A percentile compares a stretch with the other conserved stretches of the same genome.
Evolutionary conservation across 2,888 invertebrate species (phyloP).

Genomic region (Cerastoderma edule): DNA sequence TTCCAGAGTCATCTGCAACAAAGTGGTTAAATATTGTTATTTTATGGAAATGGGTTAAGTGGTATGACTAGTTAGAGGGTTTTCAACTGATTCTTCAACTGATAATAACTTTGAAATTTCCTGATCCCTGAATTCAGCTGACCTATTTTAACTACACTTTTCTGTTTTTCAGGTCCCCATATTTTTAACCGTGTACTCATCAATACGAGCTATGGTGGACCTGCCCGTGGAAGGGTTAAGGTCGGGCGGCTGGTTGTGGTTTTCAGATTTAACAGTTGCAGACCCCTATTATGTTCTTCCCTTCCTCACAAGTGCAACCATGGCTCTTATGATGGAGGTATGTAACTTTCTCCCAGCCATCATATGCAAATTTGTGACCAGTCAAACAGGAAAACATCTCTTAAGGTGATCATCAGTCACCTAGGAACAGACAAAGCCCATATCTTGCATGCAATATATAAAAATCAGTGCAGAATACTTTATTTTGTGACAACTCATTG

Average conservation of each 20-base stretch:
- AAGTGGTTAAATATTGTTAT: no score
- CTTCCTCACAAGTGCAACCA: slow-evolving; percentile 91
- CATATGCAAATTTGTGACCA: no score
- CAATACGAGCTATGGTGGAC: slow-evolving; percentile 93
- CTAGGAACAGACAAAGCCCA: neutral
- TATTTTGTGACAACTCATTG: no score
- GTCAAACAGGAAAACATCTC: no score
- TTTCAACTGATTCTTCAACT: no score
- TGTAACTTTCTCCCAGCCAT: slow-evolving; percentile 21
- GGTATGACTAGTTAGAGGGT: no score
- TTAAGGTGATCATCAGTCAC: neutral
- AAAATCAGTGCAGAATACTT: no score
- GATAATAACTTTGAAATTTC: no score
- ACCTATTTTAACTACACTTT: no score
- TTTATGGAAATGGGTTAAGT: neutral
- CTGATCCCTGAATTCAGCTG: no score
- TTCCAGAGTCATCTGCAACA: no score
- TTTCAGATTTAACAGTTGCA: slow-evolving; percentile 93
- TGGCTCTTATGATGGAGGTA: slow-evolving; percentile 92
- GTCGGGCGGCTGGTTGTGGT: slow-evolving; percentile 96
- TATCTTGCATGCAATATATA: neutral
- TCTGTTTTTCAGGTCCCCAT: slow-evolving; percentile 87
- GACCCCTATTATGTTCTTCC: slow-evolving; percentile 96
- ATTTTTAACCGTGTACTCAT: slow-evolving; percentile 96
- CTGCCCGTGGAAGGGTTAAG: slow-evolving; percentile 95